Base-by-base conservation (phyloP, 2,797 vertebrate genomes). In the Bovichtus variegatus region DNA sequence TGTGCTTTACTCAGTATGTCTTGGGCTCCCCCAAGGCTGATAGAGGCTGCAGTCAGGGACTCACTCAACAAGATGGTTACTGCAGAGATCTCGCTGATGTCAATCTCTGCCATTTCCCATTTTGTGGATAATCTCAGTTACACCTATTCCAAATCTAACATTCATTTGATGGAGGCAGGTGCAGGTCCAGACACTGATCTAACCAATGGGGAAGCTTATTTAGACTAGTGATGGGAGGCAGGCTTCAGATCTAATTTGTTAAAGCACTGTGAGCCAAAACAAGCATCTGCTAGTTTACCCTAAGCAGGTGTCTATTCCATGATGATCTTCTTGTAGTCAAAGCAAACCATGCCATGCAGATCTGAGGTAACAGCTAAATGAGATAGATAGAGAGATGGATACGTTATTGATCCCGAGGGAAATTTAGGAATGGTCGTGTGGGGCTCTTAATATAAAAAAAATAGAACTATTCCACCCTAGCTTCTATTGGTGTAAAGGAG, bases 11-110 rank as follows among this genome's bases (percentile, higher is more conserved):
- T 50, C 47, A 9, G 46, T 64, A 2, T 66, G 61, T 76, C 66
- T 67, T 3, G 13, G 44, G 12, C 25, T 80, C 73, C 82, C 84
- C 67, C 23, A 5, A 41, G 80, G 82, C 67, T 27, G 9, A 49
- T 57, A 63, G 61, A 71, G 38, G 36, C 69, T 73, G 64, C 78
- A 73, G 79, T 91, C 83, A 87, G 83, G 41, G 61, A n/a, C 71
- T 67, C 70, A 41, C 54, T 76, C 49, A 60, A 66, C 71, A 86
- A 78, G 71, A 76, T 41, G 2, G 60, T 62, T 75, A 47, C 73
- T 63, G 43, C 72, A 38, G 54, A 67, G 31, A 25, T 36, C 66
- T 59, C 19, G 3, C 66, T 74, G 46, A 66, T 63, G 36, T 75
- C 57, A 65, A 40, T 74, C 31, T 50, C 31, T 57, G 50, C 40